Evolutionary conservation across 2,888 invertebrate species (phyloP).

Genomic region (Carpatolechia fugitivella): DNA sequence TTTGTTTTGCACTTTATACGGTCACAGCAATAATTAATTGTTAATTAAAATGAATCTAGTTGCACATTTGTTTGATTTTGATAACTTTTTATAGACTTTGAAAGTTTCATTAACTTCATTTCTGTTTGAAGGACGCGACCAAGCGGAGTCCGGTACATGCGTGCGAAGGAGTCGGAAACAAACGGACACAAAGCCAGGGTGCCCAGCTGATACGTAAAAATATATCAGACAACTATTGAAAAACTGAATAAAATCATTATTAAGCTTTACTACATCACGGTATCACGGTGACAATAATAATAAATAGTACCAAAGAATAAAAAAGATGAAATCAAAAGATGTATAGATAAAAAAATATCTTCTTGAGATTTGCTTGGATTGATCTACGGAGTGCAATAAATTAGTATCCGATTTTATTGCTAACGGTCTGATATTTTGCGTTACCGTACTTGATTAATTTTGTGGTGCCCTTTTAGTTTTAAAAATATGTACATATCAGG

Average conservation of each 20-base stretch:
- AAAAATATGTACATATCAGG: not conserved
- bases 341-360: no score
- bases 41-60: conserved; percentile 16
- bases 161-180: conserved; percentile 26
- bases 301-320: no score
- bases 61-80: conserved; percentile 24
- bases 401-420: no score
- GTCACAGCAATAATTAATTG: conserved; percentile 11
- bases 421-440: no score
- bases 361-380: no score
- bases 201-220: not conserved
- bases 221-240: not conserved
- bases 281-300: no score
- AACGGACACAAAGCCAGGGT: conserved; percentile 20
- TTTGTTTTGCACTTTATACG: conserved; percentile 22
- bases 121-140: conserved; percentile 55
- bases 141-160: conserved; percentile 31
- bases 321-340: no score
- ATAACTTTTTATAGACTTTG: conserved; percentile 49
- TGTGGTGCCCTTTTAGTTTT: no score
- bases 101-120: conserved; percentile 60
- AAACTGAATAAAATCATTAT: no score
- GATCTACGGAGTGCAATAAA: no score
- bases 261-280: no score
- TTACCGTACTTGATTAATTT: no score